Percentiles rank a stretch among this genome's conserved stretches.
These are phyloP conservation scores for Stegodyphus mimosarum DNA, from an alignment of 1,140 invertebrate genomes.

Conservation along the genomic window DNA sequence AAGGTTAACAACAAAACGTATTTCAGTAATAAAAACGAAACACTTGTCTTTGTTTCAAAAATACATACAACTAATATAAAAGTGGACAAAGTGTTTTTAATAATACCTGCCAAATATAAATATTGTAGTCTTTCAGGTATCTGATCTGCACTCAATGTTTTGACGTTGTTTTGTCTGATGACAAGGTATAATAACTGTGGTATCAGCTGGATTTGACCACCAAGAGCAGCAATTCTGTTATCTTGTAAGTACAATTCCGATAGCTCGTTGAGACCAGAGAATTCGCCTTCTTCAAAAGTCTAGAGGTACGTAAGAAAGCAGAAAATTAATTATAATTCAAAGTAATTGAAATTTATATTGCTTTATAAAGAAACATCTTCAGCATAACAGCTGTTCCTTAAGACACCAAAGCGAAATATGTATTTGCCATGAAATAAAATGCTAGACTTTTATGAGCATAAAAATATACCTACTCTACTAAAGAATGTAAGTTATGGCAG, in stretches of 20 bases:
- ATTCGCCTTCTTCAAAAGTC: conserved; percentile 15
- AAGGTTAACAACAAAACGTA: background rate
- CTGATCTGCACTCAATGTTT: conserved; percentile 5
- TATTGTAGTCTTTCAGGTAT: conserved; percentile 13
- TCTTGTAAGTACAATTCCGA: conserved; percentile 22
- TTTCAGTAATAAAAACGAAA: background rate
- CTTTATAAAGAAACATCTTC: too few relatives aligned
- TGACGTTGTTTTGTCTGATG: conserved; percentile 20
- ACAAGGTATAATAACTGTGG: conserved; percentile 25
- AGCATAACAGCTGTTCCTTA: too few relatives aligned
- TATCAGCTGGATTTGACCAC: background rate
- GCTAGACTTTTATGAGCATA: too few relatives aligned
- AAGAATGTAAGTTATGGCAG: too few relatives aligned
- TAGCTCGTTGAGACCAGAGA: conserved; percentile 35
- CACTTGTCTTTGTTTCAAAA: background rate
- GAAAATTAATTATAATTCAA: too few relatives aligned
- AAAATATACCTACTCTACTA: too few relatives aligned
- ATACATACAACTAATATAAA: background rate
- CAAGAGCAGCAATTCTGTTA: conserved; percentile 14
- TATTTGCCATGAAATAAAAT: too few relatives aligned
- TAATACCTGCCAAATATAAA: conserved; percentile 32
- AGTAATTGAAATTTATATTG: too few relatives aligned
- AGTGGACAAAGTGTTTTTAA: background rate
- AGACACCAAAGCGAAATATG: too few relatives aligned
- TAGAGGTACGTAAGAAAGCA: background rate